phyloP scores from a whole-genome alignment of 2,113 vertebrate genomes.

The Xenus cinereus region DNA sequence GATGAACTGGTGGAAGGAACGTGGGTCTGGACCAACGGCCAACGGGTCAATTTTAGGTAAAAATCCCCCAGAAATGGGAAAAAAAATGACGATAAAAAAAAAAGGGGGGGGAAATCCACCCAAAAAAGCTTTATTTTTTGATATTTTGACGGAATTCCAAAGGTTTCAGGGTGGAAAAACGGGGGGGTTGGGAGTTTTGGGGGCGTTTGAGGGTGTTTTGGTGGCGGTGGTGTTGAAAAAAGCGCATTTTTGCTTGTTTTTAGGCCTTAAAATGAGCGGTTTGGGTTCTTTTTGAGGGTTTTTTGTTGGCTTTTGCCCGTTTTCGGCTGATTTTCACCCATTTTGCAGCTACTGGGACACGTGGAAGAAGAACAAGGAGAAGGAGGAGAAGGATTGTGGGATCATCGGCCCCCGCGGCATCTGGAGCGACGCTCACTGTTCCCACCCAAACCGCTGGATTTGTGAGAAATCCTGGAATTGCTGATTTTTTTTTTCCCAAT shows the following conservation, averaged over 20 bases:
- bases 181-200: too few species aligned
- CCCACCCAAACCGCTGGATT: background rate
- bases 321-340: rapidly evolving
- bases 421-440: background rate
- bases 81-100: background rate
- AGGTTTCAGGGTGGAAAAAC: background rate
- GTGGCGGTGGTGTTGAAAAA: too few species aligned
- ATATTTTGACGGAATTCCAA: rapidly evolving
- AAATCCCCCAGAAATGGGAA: background rate
- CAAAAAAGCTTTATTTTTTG: rapidly evolving
- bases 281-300: too few species aligned
- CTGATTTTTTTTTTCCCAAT: background rate
- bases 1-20: background rate
- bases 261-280: too few species aligned
- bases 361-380: background rate
- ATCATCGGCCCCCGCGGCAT: background rate
- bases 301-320: too few species aligned
- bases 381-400: background rate
- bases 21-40: background rate
- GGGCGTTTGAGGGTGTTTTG: too few species aligned
- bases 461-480: background rate
- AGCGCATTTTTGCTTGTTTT: too few species aligned
- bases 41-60: background rate
- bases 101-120: rapidly evolving
- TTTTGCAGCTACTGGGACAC: background rate